Conservation (phyloP, 2,888 invertebrate genomes). For the Stenolophus ochropezus region DNA sequence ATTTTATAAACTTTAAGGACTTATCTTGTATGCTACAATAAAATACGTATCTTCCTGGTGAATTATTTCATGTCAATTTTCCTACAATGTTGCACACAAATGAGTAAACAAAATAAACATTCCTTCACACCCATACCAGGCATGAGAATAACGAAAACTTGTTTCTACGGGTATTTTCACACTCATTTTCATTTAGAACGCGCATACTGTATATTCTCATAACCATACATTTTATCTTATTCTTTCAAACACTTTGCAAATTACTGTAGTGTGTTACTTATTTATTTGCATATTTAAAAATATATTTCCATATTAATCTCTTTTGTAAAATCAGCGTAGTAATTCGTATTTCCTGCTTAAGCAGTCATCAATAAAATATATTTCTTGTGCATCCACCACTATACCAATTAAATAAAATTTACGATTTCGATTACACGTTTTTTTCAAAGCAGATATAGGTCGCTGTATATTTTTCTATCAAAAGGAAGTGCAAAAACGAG, state of each 20-base stretch:
- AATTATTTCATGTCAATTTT: slow-evolving; percentile 23
- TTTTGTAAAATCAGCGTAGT: too few relatives aligned
- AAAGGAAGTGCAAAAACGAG: too few relatives aligned
- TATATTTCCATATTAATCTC: too few relatives aligned
- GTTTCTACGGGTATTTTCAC: neutral
- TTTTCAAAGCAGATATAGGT: too few relatives aligned
- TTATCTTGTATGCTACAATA: slow-evolving; percentile 31
- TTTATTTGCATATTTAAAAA: neutral
- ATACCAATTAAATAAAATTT: too few relatives aligned
- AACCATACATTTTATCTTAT: neutral
- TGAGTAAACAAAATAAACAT: slow-evolving; percentile 14
- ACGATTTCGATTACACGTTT: too few relatives aligned
- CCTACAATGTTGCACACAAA: neutral
- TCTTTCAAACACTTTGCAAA: neutral
- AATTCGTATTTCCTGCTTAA: too few relatives aligned
- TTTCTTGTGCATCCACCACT: too few relatives aligned
- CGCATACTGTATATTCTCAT: neutral
- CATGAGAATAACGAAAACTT: neutral
- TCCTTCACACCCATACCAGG: neutral
- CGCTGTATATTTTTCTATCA: too few relatives aligned
- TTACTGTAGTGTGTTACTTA: too few relatives aligned
- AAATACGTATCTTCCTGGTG: slow-evolving; percentile 35
- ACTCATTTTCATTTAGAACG: neutral
- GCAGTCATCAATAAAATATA: too few relatives aligned
- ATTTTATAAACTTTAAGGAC: slow-evolving; percentile 40